These are phyloP conservation scores for Goniozus legneri DNA, from an alignment of 1,140 invertebrate genomes.

Conservation along the genomic window DNA sequence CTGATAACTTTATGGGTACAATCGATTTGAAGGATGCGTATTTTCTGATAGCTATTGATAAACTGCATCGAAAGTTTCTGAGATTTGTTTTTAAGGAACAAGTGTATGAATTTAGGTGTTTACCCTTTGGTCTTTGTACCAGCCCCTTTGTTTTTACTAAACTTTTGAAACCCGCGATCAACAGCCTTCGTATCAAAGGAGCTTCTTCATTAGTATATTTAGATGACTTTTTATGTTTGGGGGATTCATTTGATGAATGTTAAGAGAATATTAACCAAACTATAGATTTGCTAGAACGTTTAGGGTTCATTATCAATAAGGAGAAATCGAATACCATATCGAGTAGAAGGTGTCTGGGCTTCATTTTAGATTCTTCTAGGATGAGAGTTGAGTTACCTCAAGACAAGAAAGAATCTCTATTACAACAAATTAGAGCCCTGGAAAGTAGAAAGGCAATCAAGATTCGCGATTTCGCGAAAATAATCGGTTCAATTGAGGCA, in stretches of 20 bases:
- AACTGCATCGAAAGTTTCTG: neutral
- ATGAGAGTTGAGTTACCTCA: neutral
- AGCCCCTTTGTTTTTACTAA: neutral
- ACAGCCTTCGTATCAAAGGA: neutral
- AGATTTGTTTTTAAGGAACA: neutral
- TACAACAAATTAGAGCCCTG: neutral
- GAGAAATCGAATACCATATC: neutral
- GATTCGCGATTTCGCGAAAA: neutral
- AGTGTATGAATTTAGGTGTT: neutral
- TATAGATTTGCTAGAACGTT: neutral
- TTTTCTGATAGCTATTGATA: neutral
- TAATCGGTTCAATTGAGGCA: neutral
- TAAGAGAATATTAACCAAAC: neutral
- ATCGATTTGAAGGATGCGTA: too few species aligned
- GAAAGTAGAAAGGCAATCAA: neutral
- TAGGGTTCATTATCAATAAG: neutral
- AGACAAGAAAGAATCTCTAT: neutral
- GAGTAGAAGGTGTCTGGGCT: neutral
- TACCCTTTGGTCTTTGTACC: neutral
- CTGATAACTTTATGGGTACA: neutral
- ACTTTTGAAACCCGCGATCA: neutral
- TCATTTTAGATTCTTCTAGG: neutral
- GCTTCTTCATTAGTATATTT: neutral
- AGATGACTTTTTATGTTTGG: neutral
- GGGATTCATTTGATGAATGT: neutral